Percentiles rank a stretch among this genome's conserved stretches.
phyloP scores from a whole-genome alignment of 2,888 invertebrate genomes.

The Rotaria macrura region DNA sequence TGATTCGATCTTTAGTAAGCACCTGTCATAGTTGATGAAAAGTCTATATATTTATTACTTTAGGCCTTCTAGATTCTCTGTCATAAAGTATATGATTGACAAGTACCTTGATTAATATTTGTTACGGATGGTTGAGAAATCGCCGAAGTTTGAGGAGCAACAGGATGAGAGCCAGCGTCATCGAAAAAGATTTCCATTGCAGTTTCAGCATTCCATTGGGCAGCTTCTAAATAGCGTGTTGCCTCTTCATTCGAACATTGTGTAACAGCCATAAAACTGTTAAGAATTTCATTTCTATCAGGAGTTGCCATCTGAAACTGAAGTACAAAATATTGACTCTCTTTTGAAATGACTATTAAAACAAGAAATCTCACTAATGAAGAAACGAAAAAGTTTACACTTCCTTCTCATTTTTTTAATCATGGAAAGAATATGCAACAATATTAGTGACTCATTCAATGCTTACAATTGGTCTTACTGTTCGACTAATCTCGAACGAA shows the following conservation, averaged over 20 bases:
- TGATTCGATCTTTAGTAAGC: too few species aligned
- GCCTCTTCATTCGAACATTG: slow-evolving; percentile 4
- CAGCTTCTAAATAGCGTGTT: neutral
- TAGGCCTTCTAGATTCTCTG: too few species aligned
- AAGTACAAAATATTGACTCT: too few species aligned
- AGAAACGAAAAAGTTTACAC: neutral
- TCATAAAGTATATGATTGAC: too few species aligned
- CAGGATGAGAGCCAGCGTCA: neutral
- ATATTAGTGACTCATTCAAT: neutral
- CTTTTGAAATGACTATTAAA: too few species aligned
- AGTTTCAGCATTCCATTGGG: neutral
- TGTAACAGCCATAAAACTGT: neutral
- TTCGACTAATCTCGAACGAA: neutral
- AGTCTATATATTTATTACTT: too few species aligned
- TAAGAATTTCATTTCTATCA: neutral
- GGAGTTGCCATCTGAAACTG: neutral
- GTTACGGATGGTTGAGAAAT: neutral
- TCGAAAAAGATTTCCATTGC: slow-evolving; percentile 12
- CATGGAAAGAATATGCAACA: too few species aligned
- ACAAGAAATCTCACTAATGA: too few species aligned
- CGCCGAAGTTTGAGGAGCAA: neutral
- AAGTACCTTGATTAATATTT: neutral
- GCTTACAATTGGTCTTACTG: neutral
- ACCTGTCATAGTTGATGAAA: too few species aligned
- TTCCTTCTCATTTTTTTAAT: too few species aligned